A percentile compares a stretch with the other conserved stretches of the same genome.
phyloP scores from a whole-genome alignment of 2,797 vertebrate species.

The Muscicapa striata region DNA sequence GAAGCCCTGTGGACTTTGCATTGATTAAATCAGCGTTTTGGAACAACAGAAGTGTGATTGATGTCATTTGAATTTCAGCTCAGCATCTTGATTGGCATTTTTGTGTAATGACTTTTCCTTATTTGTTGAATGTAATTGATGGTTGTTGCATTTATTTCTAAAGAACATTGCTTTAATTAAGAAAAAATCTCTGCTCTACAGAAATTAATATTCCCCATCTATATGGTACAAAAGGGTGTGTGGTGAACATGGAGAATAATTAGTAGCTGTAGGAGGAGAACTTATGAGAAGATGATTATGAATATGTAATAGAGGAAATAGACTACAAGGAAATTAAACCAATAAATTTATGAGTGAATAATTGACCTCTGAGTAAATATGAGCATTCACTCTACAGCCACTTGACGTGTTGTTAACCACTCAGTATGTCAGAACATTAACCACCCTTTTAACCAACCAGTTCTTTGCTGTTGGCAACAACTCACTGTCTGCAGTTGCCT shows the following conservation, averaged over 20 bases:
- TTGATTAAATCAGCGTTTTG: constrained; percentile 19
- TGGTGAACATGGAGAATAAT: constrained; percentile 31
- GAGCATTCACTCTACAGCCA: constrained; percentile 16
- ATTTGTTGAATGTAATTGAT: constrained; percentile 52
- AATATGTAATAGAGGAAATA: constrained; percentile 52
- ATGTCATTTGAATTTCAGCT: constrained; percentile 8
- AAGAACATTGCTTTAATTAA: constrained; percentile 50
- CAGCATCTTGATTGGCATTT: neutral
- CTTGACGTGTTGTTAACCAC: constrained; percentile 30
- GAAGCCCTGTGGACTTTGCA: neutral
- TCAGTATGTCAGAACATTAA: constrained; percentile 24
- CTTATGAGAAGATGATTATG: constrained; percentile 28
- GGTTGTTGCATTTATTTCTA: constrained; percentile 36
- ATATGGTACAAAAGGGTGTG: constrained; percentile 42
- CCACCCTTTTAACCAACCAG: constrained; percentile 8
- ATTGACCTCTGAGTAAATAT: constrained; percentile 41
- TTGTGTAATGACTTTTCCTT: constrained; percentile 31
- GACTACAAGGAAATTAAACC: constrained; percentile 34
- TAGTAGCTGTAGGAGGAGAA: constrained; percentile 48
- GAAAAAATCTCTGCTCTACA: neutral
- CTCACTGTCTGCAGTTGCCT: neutral
- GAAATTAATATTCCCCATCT: constrained; percentile 52
- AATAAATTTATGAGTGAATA: constrained; percentile 55
- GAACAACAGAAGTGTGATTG: neutral
- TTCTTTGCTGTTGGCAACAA: neutral